Evolutionary conservation across 2,113 vertebrate species (phyloP).

Genomic region (Actenoides lindsayi): DNA sequence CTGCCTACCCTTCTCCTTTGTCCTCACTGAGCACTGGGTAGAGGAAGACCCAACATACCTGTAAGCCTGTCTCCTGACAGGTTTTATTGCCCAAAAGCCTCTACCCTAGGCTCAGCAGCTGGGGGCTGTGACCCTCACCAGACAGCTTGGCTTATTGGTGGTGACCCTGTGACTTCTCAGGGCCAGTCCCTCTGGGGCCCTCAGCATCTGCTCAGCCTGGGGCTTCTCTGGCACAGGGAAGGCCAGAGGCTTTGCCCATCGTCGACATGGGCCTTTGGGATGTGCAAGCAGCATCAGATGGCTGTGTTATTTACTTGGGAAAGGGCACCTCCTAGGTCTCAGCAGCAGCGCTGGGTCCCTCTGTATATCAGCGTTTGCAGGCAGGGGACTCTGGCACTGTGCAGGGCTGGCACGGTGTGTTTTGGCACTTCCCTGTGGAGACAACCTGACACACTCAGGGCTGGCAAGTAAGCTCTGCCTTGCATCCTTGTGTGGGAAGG

Average conservation of each 20-base stretch:
- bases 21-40: background rate
- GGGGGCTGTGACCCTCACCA: background rate
- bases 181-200: background rate
- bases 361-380: background rate
- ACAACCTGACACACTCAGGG: background rate
- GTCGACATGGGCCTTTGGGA: rapidly evolving
- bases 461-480: background rate
- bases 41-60: background rate
- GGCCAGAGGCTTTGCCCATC: background rate
- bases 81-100: background rate
- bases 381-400: background rate
- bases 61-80: background rate
- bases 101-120: background rate
- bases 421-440: background rate
- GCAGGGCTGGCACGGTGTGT: background rate
- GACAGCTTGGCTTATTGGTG: background rate
- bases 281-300: rapidly evolving
- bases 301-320: background rate
- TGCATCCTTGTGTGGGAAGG: rapidly evolving
- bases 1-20: background rate
- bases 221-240: background rate
- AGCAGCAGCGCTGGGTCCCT: background rate
- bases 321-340: rapidly evolving
- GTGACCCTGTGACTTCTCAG: background rate
- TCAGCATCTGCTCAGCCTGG: background rate